Conservation (phyloP, 2,888 invertebrate species). For the Sicus ferrugineus region DNA sequence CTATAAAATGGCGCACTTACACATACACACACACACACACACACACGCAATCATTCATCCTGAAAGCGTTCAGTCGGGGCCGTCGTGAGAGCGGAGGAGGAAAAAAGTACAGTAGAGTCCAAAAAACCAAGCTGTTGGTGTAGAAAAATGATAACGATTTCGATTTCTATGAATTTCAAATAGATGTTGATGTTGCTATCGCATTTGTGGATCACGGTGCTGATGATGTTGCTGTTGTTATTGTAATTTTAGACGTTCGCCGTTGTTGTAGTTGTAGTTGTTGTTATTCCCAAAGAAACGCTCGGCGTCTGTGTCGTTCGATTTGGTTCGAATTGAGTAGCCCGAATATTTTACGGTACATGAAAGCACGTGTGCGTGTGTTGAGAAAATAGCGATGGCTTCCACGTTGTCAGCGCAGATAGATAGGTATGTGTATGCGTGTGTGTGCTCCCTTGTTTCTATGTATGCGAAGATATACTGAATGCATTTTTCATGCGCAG, state of each 20-base stretch:
- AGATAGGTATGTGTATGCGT: slow-evolving; percentile 4
- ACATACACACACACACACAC: neutral
- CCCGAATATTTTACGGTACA: no score
- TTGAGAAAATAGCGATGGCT: neutral
- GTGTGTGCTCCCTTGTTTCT: neutral
- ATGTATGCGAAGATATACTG: neutral
- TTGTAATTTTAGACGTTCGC: neutral
- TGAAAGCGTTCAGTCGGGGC: no score
- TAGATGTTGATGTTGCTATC: no score
- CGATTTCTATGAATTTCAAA: slow-evolving; percentile 42
- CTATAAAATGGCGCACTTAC: slow-evolving; percentile 28
- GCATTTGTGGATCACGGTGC: slow-evolving; percentile 21
- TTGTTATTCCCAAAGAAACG: no score
- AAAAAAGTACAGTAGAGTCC: neutral
- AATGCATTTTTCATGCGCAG: slow-evolving; percentile 33
- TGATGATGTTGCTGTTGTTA: neutral
- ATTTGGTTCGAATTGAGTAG: neutral
- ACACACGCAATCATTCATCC: no score
- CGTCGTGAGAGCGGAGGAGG: neutral
- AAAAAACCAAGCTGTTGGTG: slow-evolving; percentile 18
- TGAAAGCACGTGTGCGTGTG: neutral
- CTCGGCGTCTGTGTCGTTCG: neutral
- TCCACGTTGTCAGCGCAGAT: slow-evolving; percentile 1
- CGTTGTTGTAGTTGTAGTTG: neutral
- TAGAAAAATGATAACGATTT: slow-evolving; percentile 39